Conservation (phyloP, 2,797 vertebrate species). For the Orientallactaga sibirica region DNA sequence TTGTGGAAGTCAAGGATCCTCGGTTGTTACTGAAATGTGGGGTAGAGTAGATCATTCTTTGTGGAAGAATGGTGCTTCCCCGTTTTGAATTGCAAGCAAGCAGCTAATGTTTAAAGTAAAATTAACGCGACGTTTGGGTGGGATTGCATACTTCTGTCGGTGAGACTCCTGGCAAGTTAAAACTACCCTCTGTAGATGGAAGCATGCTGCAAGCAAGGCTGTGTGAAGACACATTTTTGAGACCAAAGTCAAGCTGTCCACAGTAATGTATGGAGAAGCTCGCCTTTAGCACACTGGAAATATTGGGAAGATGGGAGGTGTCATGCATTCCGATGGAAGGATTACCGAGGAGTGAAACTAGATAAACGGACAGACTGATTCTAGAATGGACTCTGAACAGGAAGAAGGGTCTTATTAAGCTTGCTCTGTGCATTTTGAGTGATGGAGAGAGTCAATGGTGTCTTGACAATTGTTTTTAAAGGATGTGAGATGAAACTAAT, state of each 20-base stretch:
- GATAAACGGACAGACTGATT: conserved; percentile 44
- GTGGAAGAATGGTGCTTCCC: background rate
- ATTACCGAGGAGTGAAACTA: conserved; percentile 74
- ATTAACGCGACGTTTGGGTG: background rate
- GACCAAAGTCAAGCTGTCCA: conserved; percentile 59
- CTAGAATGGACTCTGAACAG: conserved; percentile 5
- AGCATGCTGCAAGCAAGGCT: background rate
- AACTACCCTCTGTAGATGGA: background rate
- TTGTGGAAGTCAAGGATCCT: background rate
- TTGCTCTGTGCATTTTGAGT: background rate
- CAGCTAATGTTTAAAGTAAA: conserved; percentile 11
- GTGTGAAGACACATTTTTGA: conserved; percentile 30
- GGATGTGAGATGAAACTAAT: background rate
- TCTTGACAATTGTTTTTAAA: conserved; percentile 31
- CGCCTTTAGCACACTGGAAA: background rate
- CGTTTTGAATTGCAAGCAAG: background rate
- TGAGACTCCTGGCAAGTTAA: background rate
- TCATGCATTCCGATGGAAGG: conserved; percentile 60
- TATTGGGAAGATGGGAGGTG: conserved; percentile 67
- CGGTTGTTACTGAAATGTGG: background rate
- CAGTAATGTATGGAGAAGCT: conserved; percentile 35
- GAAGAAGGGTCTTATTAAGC: conserved; percentile 34
- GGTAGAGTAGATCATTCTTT: background rate
- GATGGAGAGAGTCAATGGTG: conserved; percentile 33
- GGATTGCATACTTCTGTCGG: conserved; percentile 25